Evolutionary conservation across 1,140 invertebrate genomes (phyloP).

Genomic region (Eurytemora carolleeae): DNA sequence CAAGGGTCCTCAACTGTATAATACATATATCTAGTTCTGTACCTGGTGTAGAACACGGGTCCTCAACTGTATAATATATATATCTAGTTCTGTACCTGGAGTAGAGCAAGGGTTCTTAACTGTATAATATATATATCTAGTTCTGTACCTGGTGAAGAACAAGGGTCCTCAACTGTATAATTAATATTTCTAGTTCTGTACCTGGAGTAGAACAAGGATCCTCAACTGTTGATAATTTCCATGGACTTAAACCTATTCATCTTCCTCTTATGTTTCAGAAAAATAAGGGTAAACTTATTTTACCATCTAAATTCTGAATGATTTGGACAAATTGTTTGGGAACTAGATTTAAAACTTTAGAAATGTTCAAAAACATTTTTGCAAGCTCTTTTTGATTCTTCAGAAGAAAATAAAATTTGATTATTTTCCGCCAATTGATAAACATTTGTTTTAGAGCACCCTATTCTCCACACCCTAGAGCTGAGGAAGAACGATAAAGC

Average conservation of each 20-base stretch:
- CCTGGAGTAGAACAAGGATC: slow-evolving; percentile 31
- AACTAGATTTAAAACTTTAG: slow-evolving; percentile 11
- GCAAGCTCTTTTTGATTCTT: neutral
- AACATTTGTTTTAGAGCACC: slow-evolving; percentile 28
- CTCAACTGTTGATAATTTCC: slow-evolving; percentile 49
- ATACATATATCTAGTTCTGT: too few relatives aligned
- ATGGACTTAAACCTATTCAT: slow-evolving; percentile 56
- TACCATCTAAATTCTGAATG: slow-evolving; percentile 14
- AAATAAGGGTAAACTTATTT: slow-evolving; percentile 49
- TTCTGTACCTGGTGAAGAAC: too few relatives aligned
- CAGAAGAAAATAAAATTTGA: too few relatives aligned
- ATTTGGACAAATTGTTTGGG: neutral
- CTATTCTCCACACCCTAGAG: slow-evolving; percentile 30
- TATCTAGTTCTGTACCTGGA: too few relatives aligned
- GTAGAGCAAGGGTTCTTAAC: too few relatives aligned
- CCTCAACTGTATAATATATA: too few relatives aligned
- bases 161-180: too few relatives aligned
- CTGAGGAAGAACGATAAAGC: slow-evolving; percentile 32
- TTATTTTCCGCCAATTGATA: too few relatives aligned
- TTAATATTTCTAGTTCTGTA: neutral
- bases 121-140: too few relatives aligned
- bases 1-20: too few relatives aligned
- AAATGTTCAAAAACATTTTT: slow-evolving; percentile 11
- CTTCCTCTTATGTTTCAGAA: slow-evolving; percentile 71
- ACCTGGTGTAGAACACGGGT: too few relatives aligned